Evolutionary conservation across 2,888 invertebrate species (phyloP), one percentile per base, ranked within the genome.

Genomic region (Mechanitis mazaeus): DNA sequence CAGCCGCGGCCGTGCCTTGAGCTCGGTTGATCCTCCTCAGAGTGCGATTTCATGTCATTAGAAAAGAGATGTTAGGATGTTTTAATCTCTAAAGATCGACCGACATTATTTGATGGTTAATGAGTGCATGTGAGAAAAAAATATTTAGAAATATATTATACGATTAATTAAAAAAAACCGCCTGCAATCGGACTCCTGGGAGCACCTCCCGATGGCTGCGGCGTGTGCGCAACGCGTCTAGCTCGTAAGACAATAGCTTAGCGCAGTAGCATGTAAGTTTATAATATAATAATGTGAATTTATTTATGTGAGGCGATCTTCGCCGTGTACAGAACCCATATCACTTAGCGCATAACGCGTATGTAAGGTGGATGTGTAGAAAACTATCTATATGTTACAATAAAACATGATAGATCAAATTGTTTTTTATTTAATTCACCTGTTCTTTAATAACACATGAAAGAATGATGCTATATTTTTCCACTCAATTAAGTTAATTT

Each of bases 301-400:
- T 72, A 74, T 74, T 74, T 74, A 73, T 74, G 71, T 69, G 68
- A 69, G 71, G 72, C 71, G 69, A 71, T 55, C 63, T 58, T 58
- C 75, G 78, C 74, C 69, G 61, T 78, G 84, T 78, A 81, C 85
- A 79, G 83, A 81, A 78, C 83, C 81, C 88, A 87, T 88, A 87
- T 87, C 88, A 86, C 81, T 80, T 79, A 79, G 85, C 84, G 85
- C 83, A 74, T 77, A 76, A 76, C 74, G 75, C 77, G 81, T 77
- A 80, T 78, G 85, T 85, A 80, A 83, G 85, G 84, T 85, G 84
- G 82, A 84, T 84, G 85, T 85, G 84, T 87, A 87, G 87, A 81
- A 78, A 82, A 83, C 80, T 87, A 84, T 87, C 85, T 87, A 79
- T 85, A 82, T 87, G 87, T 87, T 87, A 86, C 80, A 85, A 85